phyloP scores from a whole-genome alignment of 2,888 invertebrate species.

The Philonicus albiceps region DNA sequence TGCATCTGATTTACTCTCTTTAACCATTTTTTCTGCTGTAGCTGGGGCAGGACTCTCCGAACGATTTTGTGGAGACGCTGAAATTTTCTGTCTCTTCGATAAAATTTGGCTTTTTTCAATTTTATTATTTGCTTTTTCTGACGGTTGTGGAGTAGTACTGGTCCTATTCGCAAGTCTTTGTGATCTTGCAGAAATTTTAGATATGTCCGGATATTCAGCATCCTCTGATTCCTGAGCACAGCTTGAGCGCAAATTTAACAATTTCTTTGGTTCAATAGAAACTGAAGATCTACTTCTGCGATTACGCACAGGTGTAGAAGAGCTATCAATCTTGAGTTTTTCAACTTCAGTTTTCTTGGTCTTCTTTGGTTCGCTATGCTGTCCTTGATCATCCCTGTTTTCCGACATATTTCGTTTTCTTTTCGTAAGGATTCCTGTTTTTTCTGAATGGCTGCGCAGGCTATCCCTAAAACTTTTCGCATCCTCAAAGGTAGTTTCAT shows the following conservation, averaged over 20 bases:
- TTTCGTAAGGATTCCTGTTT: not conserved
- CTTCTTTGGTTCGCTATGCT: conserved; percentile 33
- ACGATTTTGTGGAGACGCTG: not conserved
- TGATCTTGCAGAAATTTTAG: conserved; percentile 43
- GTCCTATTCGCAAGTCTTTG: conserved; percentile 44
- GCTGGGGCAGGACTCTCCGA: not conserved
- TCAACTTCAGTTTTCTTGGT: conserved; percentile 42
- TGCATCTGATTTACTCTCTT: not conserved
- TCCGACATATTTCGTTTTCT: conserved; percentile 23
- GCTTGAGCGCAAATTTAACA: conserved; percentile 1
- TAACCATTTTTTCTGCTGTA: not conserved
- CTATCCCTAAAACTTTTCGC: conserved; percentile 28
- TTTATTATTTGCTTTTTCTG: conserved; percentile 28
- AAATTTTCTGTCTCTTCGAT: conserved; percentile 33
- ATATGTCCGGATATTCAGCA: not conserved
- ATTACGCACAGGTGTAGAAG: conserved; percentile 21
- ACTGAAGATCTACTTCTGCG: conserved; percentile 15
- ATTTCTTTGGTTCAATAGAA: not conserved
- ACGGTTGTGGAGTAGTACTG: conserved; percentile 36
- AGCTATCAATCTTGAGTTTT: conserved; percentile 25
- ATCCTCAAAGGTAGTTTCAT: conserved; percentile 69
- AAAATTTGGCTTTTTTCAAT: conserved; percentile 26
- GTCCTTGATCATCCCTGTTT: not conserved
- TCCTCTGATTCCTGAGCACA: not conserved
- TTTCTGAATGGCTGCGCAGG: not conserved